phyloP scores from a whole-genome alignment of 2,797 vertebrate species.

The Apodemus agrarius region DNA sequence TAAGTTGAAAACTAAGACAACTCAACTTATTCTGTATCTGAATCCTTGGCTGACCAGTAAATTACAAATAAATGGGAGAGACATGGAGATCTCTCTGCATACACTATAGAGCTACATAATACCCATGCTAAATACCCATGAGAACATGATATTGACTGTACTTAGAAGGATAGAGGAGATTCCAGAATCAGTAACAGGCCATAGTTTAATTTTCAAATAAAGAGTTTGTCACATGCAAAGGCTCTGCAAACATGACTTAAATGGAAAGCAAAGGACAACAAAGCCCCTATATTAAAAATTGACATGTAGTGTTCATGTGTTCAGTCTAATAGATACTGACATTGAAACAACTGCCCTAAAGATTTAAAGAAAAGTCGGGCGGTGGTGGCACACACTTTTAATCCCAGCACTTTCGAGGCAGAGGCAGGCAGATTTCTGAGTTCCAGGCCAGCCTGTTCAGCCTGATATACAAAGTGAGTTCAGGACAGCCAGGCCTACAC shows the following conservation, averaged over 20 bases:
- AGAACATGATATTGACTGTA: background rate
- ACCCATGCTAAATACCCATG: background rate
- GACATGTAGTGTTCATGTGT: background rate
- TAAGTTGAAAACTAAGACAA: background rate
- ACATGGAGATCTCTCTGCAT: background rate
- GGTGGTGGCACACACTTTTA: too few relatives aligned
- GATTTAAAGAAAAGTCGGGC: background rate
- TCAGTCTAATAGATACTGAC: background rate
- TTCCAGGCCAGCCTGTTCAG: too few relatives aligned
- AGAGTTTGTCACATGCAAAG: background rate
- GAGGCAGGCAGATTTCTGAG: too few relatives aligned
- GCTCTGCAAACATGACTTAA: background rate
- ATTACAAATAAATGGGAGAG: background rate
- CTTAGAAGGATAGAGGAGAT: background rate
- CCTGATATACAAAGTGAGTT: too few relatives aligned
- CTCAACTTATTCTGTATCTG: background rate
- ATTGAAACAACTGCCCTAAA: background rate
- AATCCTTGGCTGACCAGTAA: background rate
- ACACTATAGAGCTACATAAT: background rate
- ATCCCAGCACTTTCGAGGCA: too few relatives aligned
- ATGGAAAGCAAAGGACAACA: background rate
- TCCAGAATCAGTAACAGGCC: background rate
- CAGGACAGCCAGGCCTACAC: too few relatives aligned
- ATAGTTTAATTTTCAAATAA: slow-evolving; percentile 7
- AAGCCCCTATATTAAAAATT: background rate